Base-by-base conservation (phyloP, 2,888 invertebrate species). In the Endomychus coccineus region DNA sequence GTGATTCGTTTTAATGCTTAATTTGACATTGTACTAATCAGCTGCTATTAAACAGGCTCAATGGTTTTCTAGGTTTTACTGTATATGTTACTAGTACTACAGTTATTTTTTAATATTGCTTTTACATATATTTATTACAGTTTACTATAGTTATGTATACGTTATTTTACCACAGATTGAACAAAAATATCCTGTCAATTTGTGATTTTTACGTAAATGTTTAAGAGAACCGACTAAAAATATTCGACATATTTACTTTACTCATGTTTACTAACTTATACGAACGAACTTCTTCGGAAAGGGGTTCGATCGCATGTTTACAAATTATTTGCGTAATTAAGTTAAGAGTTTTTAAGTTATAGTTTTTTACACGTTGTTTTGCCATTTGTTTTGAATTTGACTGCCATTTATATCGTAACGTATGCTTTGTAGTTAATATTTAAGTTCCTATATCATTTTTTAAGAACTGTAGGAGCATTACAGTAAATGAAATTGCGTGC, bases 381-480 rank as follows among this genome's bases (percentile, higher is more conserved):
- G 55, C 58, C 55, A 57, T 59, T 57, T 40, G 46, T 50, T 44
- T 40, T 42, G 36, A 52, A 49, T 53, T 54, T 50, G 58, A 59
- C 58, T 59, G 58, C 59, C 58, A 59, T 59, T 58, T 56, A 37
- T 42, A 42, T 49, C 49, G 52, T 58, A 56, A 56, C 49, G 56
- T 53, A 58, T 57, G 54, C 54, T 58, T 58, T 51, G 42, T 58
- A 55, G 53, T 52, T 52, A 52, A 36, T 48, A 43, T 54, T 56
- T 59, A 58, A 57, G 59, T 59, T 59, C 59, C 59, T 59, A 59
- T 56, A 51, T 44, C 43, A 40, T 42, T 42, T 47, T 54, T 42
- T 41, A 32, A 35, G 30, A 39, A 39, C 42, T 39, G 41, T 42
- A 42, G 39, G 40, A 36, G 32, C 39, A 30, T 42, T 39, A 30